phyloP scores from a whole-genome alignment of 2,797 vertebrate genomes.

The Poecile montanus region DNA sequence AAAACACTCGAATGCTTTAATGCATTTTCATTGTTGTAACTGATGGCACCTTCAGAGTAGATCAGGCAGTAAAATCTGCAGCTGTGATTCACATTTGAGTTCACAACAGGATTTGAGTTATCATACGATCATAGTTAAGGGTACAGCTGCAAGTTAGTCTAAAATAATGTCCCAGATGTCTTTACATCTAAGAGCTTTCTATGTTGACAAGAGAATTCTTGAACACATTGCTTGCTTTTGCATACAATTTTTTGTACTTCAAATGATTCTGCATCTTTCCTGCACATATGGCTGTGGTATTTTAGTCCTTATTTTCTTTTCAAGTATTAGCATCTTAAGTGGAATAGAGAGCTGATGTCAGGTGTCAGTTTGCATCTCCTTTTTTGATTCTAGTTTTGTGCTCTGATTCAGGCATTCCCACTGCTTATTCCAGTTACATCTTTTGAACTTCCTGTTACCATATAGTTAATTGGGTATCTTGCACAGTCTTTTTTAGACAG shows the following conservation, averaged over 20 bases:
- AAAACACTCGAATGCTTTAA: background rate
- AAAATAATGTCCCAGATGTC: background rate
- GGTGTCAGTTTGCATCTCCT: slow-evolving; percentile 2
- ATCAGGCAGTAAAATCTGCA: background rate
- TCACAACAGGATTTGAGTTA: accelerated
- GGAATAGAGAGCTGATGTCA: background rate
- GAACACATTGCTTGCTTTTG: background rate
- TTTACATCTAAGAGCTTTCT: background rate
- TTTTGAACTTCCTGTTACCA: slow-evolving; percentile 26
- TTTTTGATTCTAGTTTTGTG: background rate
- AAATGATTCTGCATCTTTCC: background rate
- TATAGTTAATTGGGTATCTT: slow-evolving; percentile 3
- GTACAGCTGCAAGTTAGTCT: background rate
- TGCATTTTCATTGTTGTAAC: background rate
- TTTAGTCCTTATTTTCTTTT: slow-evolving; percentile 19
- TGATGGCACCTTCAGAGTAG: background rate
- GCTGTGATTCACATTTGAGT: background rate
- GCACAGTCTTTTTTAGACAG: background rate
- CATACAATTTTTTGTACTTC: background rate
- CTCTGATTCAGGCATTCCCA: slow-evolving; percentile 25
- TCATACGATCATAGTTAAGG: background rate
- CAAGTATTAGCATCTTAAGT: background rate
- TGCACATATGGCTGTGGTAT: background rate
- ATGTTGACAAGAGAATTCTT: background rate
- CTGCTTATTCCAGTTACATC: slow-evolving; percentile 28